phyloP scores from a whole-genome alignment of 2,888 invertebrate genomes.

The Trilocha varians region DNA sequence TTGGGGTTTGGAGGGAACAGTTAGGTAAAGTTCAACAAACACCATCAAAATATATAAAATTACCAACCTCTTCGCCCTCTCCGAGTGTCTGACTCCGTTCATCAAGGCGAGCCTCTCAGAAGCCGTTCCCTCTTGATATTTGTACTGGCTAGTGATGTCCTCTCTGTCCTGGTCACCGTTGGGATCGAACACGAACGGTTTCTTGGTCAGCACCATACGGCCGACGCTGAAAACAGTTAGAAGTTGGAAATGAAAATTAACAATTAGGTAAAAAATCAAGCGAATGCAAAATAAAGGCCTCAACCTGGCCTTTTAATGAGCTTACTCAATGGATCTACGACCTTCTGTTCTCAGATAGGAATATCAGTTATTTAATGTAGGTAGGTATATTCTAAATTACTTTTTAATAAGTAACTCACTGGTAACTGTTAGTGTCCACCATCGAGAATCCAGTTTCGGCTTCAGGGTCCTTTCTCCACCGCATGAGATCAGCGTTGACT shows the following conservation, averaged over 20 bases:
- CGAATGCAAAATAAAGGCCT: no score
- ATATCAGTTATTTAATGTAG: no score
- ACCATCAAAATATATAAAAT: not conserved
- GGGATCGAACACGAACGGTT: slow-evolving; percentile 80
- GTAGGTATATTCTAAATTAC: no score
- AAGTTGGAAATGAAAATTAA: no score
- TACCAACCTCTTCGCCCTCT: slow-evolving; percentile 75
- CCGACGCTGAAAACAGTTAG: slow-evolving; percentile 80
- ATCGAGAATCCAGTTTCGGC: slow-evolving; percentile 77
- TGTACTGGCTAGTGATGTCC: slow-evolving; percentile 80
- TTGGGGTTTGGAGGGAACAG: no score
- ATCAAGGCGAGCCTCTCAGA: slow-evolving; percentile 82
- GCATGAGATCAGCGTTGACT: slow-evolving; percentile 87
- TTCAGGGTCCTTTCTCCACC: slow-evolving; percentile 81
- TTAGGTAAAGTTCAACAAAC: no score
- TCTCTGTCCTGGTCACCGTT: slow-evolving; percentile 80
- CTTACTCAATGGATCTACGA: no score
- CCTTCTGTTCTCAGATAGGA: no score
- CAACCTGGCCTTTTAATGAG: no score
- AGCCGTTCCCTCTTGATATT: slow-evolving; percentile 80
- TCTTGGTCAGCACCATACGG: slow-evolving; percentile 81
- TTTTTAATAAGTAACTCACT: slow-evolving; percentile 66
- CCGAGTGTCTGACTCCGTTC: slow-evolving; percentile 81
- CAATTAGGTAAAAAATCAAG: no score
- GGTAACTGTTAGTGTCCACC: slow-evolving; percentile 81